Evolutionary conservation across 2,888 invertebrate genomes (phyloP).

Genomic region (Labia minor): DNA sequence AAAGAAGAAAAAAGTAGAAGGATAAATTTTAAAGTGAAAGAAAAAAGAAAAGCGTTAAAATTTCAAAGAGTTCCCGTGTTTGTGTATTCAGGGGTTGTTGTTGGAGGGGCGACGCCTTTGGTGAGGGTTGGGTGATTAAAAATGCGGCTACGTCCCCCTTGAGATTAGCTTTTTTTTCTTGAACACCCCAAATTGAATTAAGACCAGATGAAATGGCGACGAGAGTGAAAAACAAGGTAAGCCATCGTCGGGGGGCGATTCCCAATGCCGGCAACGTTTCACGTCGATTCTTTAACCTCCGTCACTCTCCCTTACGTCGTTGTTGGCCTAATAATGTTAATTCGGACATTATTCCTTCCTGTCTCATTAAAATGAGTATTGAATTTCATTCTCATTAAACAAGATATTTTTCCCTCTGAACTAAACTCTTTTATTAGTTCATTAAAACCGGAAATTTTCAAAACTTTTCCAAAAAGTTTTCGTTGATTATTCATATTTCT

Average conservation of each 20-base stretch:
- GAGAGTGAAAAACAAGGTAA: not conserved
- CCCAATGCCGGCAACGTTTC: not conserved
- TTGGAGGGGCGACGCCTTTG: not conserved
- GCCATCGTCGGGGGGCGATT: not conserved
- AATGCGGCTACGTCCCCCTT: not conserved
- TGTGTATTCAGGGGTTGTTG: not conserved
- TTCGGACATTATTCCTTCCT: not conserved
- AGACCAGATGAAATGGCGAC: not conserved
- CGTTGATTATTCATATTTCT: not conserved
- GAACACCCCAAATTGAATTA: not conserved
- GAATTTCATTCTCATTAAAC: slow-evolving; percentile 5
- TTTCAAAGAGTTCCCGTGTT: not conserved
- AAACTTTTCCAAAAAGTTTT: no score
- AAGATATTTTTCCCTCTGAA: no score
- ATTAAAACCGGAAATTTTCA: no score
- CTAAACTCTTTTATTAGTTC: no score
- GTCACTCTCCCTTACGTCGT: not conserved
- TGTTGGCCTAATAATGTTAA: not conserved
- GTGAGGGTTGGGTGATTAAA: not conserved
- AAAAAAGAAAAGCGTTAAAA: not conserved
- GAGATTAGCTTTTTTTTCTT: not conserved
- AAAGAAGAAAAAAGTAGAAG: not conserved
- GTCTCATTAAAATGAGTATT: not conserved
- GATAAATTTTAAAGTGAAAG: not conserved
- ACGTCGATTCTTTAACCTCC: not conserved